These are phyloP conservation scores for Scaptodrosophila latifasciaeformis DNA, from an alignment of 2,888 invertebrate species.

Conservation along the genomic window DNA sequence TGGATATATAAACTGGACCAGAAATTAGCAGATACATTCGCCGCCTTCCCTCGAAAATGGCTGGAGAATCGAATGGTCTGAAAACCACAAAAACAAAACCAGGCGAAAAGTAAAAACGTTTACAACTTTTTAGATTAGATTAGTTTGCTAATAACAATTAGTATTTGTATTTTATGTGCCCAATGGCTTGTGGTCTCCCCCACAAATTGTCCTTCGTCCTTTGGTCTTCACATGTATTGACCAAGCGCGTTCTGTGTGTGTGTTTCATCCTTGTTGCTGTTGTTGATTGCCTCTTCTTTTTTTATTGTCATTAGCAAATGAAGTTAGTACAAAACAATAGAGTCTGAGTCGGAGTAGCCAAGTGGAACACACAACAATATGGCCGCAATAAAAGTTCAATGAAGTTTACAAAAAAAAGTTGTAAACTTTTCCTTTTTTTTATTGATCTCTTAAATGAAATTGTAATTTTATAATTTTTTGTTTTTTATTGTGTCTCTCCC, in stretches of 20 bases:
- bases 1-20: background rate
- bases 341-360: background rate
- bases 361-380: conserved; percentile 25
- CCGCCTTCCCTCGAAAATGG: background rate
- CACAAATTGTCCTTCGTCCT: no score
- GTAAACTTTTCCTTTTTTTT: no score
- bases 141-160: conserved; percentile 73
- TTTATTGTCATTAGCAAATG: conserved; percentile 65
- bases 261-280: conserved; percentile 11
- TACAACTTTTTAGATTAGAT: conserved; percentile 73
- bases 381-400: conserved; percentile 54
- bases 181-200: conserved; percentile 22
- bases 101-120: conserved; percentile 53
- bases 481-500: no score
- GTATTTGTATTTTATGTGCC: conserved; percentile 68
- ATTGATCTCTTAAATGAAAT: background rate
- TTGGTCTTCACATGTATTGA: background rate
- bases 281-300: no score
- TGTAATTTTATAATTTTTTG: no score
- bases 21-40: no score
- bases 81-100: conserved; percentile 41
- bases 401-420: conserved; percentile 1
- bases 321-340: conserved; percentile 34
- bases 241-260: background rate
- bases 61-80: conserved; percentile 30